Evolutionary conservation across 1,140 invertebrate genomes (phyloP).

Genomic region (Scaptomyza graminum): DNA sequence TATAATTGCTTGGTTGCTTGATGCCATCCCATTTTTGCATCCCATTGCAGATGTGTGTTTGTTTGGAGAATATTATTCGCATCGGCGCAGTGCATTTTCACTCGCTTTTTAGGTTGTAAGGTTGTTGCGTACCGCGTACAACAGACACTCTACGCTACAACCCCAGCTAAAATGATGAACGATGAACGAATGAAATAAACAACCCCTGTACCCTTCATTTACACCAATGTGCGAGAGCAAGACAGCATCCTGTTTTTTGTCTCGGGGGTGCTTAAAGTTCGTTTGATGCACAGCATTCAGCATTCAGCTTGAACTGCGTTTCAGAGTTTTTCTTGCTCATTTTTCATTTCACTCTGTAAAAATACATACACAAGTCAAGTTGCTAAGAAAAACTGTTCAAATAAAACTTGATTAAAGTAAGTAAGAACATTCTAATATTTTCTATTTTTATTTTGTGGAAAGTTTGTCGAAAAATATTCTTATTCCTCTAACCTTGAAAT

Average conservation of each 20-base stretch:
- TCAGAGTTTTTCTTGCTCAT: constrained; percentile 31
- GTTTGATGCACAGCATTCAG: constrained; percentile 54
- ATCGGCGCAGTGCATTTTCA: constrained; percentile 40
- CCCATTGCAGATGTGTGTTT: neutral
- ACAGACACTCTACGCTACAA: neutral
- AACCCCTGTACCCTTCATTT: constrained; percentile 35
- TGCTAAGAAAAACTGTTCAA: neutral
- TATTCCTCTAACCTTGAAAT: too few species aligned
- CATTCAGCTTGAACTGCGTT: constrained; percentile 71
- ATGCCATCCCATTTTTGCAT: neutral
- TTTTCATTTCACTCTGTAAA: neutral
- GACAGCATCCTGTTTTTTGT: constrained; percentile 24
- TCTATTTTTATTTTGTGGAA: too few species aligned
- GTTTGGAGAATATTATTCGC: neutral
- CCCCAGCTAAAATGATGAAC: constrained; percentile 34
- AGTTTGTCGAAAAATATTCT: too few species aligned
- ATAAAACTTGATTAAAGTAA: neutral
- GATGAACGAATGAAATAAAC: too few species aligned
- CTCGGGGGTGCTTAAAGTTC: constrained; percentile 66
- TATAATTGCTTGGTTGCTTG: neutral
- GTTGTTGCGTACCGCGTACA: constrained; percentile 41
- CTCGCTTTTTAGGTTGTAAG: constrained; percentile 40
- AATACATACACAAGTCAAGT: neutral
- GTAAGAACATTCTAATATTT: too few species aligned
- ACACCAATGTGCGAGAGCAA: constrained; percentile 45